phyloP scores from a whole-genome alignment of 2,113 vertebrate genomes.

The Phocoena sinus region DNA sequence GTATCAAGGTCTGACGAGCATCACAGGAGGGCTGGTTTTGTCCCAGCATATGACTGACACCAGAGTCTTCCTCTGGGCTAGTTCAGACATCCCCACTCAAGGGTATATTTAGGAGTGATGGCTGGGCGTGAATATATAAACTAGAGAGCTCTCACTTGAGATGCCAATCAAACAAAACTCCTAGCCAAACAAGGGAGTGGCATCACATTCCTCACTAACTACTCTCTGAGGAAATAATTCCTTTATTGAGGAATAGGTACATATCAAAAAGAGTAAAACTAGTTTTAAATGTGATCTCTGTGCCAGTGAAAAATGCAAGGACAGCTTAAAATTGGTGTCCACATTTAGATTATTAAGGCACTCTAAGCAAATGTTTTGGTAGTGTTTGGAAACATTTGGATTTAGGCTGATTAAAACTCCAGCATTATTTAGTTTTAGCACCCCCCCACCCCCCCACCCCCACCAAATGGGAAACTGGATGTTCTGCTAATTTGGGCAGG shows the following conservation, averaged over 20 bases:
- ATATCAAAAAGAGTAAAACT: background rate
- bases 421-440: background rate
- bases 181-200: background rate
- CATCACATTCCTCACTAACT: background rate
- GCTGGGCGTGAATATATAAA: background rate
- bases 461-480: background rate
- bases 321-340: background rate
- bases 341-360: background rate
- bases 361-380: background rate
- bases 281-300: background rate
- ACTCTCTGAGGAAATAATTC: background rate
- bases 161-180: background rate
- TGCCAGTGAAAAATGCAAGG: background rate
- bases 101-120: background rate
- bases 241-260: background rate
- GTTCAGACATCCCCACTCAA: background rate
- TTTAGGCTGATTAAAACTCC: background rate
- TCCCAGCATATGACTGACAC: background rate
- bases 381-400: background rate
- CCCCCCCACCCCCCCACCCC: background rate
- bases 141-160: background rate
- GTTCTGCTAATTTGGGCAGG: background rate
- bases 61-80: background rate
- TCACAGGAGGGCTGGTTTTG: rapidly evolving
- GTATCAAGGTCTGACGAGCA: background rate